Conservation (phyloP, 2,888 invertebrate genomes). For the Herminia tarsipennalis region DNA sequence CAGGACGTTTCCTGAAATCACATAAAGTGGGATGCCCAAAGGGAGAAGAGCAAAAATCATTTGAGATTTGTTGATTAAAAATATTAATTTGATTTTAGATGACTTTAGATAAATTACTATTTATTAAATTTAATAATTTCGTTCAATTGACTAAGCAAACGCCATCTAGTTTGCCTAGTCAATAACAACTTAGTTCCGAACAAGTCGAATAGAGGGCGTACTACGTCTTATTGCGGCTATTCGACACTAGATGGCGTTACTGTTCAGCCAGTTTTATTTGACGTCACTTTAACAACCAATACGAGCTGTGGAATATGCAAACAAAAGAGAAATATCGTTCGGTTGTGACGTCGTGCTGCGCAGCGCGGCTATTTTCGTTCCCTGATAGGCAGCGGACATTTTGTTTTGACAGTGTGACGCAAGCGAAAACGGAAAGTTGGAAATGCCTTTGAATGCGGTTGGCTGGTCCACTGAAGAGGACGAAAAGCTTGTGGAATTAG, state of each 20-base stretch:
- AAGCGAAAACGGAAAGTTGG: slow-evolving; percentile 48
- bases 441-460: slow-evolving; percentile 76
- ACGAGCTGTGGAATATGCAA: slow-evolving; percentile 41
- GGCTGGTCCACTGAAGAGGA: slow-evolving; percentile 76
- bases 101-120: too few relatives aligned
- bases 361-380: slow-evolving; percentile 75
- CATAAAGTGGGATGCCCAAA: background rate
- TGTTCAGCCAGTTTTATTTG: background rate
- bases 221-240: slow-evolving; percentile 1
- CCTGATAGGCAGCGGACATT: slow-evolving; percentile 80
- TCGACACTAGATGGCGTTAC: slow-evolving; percentile 39
- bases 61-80: too few relatives aligned
- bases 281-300: slow-evolving; percentile 55
- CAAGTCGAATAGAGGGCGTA: slow-evolving; percentile 2
- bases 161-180: slow-evolving; percentile 34
- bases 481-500: slow-evolving; percentile 71
- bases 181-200: background rate
- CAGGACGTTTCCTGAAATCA: background rate
- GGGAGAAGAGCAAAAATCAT: too few relatives aligned
- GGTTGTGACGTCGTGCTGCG: slow-evolving; percentile 74
- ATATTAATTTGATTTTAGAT: too few relatives aligned
- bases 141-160: background rate
- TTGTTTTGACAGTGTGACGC: slow-evolving; percentile 66
- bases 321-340: slow-evolving; percentile 45
- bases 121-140: background rate